Evolutionary conservation across 2,113 vertebrate species (phyloP).

Genomic region (Andinoacara biseriatus): DNA sequence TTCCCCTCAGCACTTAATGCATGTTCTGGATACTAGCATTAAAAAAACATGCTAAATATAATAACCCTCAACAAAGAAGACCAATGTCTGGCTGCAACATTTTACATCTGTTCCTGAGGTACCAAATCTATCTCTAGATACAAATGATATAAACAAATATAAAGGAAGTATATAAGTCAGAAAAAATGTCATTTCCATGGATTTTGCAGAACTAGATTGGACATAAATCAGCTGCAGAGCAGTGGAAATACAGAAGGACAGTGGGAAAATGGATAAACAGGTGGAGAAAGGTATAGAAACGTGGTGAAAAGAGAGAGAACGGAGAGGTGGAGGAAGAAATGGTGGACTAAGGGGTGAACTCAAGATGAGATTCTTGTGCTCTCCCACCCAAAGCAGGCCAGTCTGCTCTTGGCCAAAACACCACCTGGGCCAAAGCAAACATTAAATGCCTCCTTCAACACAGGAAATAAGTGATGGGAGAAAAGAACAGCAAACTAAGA

Average conservation of each 20-base stretch:
- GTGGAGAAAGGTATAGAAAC: slow-evolving; percentile 9
- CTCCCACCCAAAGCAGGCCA: slow-evolving; percentile 28
- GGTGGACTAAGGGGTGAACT: slow-evolving; percentile 14
- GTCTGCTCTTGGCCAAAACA: slow-evolving; percentile 24
- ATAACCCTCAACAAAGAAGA: background rate
- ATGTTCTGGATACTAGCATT: background rate
- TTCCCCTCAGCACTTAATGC: background rate
- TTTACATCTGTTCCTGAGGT: slow-evolving; percentile 2
- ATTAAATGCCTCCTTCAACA: slow-evolving; percentile 52
- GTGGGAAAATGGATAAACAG: slow-evolving; percentile 19
- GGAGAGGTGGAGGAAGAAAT: slow-evolving; percentile 3
- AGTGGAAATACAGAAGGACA: background rate
- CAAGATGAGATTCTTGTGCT: slow-evolving; percentile 14
- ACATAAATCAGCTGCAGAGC: slow-evolving; percentile 4
- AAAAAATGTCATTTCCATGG: slow-evolving; percentile 1
- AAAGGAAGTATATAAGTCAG: slow-evolving; percentile 15
- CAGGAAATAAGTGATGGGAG: slow-evolving; percentile 70
- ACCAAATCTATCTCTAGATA: slow-evolving; percentile 14
- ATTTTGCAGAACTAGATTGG: slow-evolving; percentile 15
- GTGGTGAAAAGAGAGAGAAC: background rate
- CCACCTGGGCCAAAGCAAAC: slow-evolving; percentile 61
- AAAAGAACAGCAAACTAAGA: slow-evolving; percentile 50
- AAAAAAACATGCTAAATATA: slow-evolving; percentile 1
- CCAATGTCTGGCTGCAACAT: background rate
- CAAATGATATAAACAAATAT: slow-evolving; percentile 26